phyloP scores from a whole-genome alignment of 2,113 vertebrate genomes.

The Cygnus atratus region DNA sequence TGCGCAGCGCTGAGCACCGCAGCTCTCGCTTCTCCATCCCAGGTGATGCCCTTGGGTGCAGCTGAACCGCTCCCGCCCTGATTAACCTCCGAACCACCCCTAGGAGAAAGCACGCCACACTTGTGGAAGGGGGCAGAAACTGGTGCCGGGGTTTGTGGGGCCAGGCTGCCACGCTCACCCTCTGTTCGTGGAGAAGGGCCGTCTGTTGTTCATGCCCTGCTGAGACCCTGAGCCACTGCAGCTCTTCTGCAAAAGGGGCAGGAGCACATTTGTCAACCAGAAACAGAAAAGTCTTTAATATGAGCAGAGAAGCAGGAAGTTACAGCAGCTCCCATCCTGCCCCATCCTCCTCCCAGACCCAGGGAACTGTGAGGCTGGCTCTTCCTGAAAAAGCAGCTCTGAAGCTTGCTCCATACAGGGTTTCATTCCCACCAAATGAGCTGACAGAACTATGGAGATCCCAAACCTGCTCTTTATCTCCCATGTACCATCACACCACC shows the following conservation, averaged over 20 bases:
- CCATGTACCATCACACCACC: background rate
- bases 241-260: conserved; percentile 29
- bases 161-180: conserved; percentile 27
- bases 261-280: background rate
- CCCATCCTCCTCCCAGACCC: background rate
- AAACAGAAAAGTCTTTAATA: background rate
- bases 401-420: background rate
- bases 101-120: rapidly evolving
- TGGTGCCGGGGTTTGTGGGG: background rate
- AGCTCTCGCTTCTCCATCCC: background rate
- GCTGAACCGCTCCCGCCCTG: background rate
- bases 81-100: background rate
- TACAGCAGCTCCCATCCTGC: background rate
- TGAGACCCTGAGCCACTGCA: background rate
- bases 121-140: background rate
- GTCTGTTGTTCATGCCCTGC: background rate
- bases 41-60: background rate
- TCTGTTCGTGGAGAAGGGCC: background rate
- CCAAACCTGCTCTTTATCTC: background rate
- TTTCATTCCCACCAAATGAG: background rate
- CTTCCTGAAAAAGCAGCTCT: background rate
- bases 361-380: background rate
- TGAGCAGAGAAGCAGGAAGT: background rate
- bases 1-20: background rate
- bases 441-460: background rate